phyloP scores from a whole-genome alignment of 2,888 invertebrate species.

The Schrankia costaestrigalis region DNA sequence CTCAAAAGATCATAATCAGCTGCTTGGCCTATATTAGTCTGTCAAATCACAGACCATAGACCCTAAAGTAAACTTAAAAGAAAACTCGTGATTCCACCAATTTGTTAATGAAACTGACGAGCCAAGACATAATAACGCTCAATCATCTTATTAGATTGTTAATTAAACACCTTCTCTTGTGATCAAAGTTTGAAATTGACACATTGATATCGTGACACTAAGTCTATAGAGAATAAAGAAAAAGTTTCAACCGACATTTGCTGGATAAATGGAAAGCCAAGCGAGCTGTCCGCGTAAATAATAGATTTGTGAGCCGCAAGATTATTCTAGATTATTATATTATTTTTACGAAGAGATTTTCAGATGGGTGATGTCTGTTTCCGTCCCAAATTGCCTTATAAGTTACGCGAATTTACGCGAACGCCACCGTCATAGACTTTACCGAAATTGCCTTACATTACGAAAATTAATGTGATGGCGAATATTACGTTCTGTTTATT shows the following conservation, averaged over 20 bases:
- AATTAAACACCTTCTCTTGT: conserved; percentile 23
- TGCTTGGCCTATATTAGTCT: no score
- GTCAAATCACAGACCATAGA: no score
- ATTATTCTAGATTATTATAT: conserved; percentile 20
- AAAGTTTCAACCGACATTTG: no score
- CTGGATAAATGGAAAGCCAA: conserved; percentile 13
- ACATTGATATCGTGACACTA: no score
- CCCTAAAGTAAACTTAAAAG: no score
- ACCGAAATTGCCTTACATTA: conserved; percentile 13
- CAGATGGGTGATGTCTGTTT: conserved; percentile 17
- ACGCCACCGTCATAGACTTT: no score
- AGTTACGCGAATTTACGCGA: no score
- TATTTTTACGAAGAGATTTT: conserved; percentile 15
- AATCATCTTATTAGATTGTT: conserved; percentile 23
- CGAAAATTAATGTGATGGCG: conserved; percentile 19
- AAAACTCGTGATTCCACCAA: conserved; percentile 22
- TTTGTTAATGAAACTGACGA: conserved; percentile 24
- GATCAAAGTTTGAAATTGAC: conserved; percentile 8
- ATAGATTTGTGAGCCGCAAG: conserved; percentile 24
- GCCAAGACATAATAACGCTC: conserved; percentile 23
- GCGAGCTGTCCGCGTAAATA: conserved; percentile 16
- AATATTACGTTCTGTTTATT: conserved; percentile 13
- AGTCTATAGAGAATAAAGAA: no score
- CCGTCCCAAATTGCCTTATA: conserved; percentile 26
- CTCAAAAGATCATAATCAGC: no score